Percentiles rank a stretch among this genome's conserved stretches.
Evolutionary conservation across 2,113 vertebrate species (phyloP).

Genomic region (Thamnophis sirtalis): DNA sequence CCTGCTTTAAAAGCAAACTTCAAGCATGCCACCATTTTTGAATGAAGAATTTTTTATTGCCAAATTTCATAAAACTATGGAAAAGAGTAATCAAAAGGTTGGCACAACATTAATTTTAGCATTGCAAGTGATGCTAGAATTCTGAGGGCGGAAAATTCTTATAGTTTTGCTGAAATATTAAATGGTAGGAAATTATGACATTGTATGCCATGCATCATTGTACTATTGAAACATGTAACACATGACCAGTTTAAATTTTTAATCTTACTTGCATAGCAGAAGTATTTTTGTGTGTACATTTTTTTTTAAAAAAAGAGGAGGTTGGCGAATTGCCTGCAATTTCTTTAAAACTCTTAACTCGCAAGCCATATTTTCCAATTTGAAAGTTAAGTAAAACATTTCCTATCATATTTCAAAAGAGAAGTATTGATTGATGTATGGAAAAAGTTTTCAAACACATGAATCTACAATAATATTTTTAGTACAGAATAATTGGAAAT

Average conservation of each 20-base stretch:
- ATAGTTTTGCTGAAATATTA: constrained; percentile 69
- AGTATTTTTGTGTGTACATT: constrained; percentile 53
- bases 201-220: constrained; percentile 68
- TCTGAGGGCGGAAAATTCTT: constrained; percentile 56
- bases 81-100: constrained; percentile 70
- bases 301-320: constrained; percentile 37
- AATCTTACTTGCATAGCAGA: constrained; percentile 59
- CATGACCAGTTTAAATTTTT: constrained; percentile 67
- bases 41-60: constrained; percentile 55
- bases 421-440: not conserved
- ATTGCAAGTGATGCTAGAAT: constrained; percentile 68
- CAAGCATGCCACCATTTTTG: constrained; percentile 49
- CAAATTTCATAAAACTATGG: constrained; percentile 59
- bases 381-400: constrained; percentile 33
- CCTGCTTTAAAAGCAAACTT: constrained; percentile 36
- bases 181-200: constrained; percentile 78
- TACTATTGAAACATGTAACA: constrained; percentile 65
- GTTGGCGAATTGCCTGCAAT: constrained; percentile 51
- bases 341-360: constrained; percentile 28
- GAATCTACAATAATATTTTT: not conserved
- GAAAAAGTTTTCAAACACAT: not conserved
- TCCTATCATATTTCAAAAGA: not conserved
- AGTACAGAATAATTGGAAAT: not conserved
- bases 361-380: constrained; percentile 14
- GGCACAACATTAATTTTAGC: constrained; percentile 72